A percentile compares a stretch with the other conserved stretches of the same genome.
These are phyloP conservation scores for Meandrusa payeni DNA, from an alignment of 2,888 invertebrate genomes.

Conservation along the genomic window DNA sequence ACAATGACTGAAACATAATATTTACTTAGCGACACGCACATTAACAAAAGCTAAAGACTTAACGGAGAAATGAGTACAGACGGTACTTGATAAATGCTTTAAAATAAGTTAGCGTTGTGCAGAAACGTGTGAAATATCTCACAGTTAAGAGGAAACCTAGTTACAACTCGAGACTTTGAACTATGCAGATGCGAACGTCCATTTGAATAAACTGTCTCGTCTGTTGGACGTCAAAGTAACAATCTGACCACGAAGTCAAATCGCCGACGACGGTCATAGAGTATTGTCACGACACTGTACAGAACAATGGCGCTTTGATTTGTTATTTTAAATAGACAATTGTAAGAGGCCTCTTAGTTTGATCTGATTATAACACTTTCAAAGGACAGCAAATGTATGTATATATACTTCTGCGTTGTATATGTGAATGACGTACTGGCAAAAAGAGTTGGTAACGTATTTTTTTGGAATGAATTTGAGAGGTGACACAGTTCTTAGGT, in stretches of 20 bases:
- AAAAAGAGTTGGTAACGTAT: no score
- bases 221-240: constrained; percentile 22
- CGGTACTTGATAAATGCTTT: constrained; percentile 10
- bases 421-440: no score
- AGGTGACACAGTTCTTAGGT: no score
- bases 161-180: constrained; percentile 19
- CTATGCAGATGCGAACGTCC: constrained; percentile 25
- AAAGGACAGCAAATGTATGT: no score
- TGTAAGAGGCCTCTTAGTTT: background rate
- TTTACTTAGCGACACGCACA: background rate
- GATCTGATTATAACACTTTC: no score
- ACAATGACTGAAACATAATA: no score
- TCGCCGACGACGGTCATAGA: constrained; percentile 11
- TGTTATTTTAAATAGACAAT: constrained; percentile 10
- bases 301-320: constrained; percentile 11
- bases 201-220: constrained; percentile 24
- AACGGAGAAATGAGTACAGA: constrained; percentile 1
- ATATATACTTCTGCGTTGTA: no score
- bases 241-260: constrained; percentile 18
- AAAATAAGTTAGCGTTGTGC: constrained; percentile 11
- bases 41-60: background rate
- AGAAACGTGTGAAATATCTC: constrained; percentile 21
- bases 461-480: no score
- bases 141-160: constrained; percentile 10
- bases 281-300: constrained; percentile 21